Evolutionary conservation across 1,140 invertebrate species (phyloP).

Genomic region (Arion vulgaris): DNA sequence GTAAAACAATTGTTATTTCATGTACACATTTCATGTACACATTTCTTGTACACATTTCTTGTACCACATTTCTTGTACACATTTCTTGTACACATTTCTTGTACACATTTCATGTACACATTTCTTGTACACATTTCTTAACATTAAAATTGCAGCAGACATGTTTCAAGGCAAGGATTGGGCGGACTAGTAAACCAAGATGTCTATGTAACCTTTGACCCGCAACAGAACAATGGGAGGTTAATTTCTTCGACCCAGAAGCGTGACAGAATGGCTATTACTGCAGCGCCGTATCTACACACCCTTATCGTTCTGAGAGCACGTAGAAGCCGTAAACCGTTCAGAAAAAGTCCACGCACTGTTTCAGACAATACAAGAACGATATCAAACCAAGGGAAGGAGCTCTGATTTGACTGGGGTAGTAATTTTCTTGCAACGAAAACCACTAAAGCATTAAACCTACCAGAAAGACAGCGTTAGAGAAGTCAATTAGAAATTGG

Average conservation of each 20-base stretch:
- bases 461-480: background rate
- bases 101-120: no score
- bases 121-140: no score
- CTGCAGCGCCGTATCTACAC: background rate
- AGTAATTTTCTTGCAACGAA: background rate
- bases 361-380: background rate
- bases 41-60: no score
- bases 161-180: no score
- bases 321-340: background rate
- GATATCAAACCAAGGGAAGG: background rate
- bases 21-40: no score
- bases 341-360: background rate
- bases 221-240: background rate
- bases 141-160: no score
- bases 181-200: no score
- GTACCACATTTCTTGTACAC: no score
- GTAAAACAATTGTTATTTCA: no score
- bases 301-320: conserved; percentile 6
- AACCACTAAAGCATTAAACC: background rate
- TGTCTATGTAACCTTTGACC: background rate
- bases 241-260: conserved; percentile 1
- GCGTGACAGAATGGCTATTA: background rate
- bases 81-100: no score
- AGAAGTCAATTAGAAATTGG: conserved; percentile 12
- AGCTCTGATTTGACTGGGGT: background rate